Percentiles rank a stretch among this genome's conserved stretches.
These are phyloP conservation scores for Sipha maydis DNA, from an alignment of 2,888 invertebrate species.

Conservation along the genomic window DNA sequence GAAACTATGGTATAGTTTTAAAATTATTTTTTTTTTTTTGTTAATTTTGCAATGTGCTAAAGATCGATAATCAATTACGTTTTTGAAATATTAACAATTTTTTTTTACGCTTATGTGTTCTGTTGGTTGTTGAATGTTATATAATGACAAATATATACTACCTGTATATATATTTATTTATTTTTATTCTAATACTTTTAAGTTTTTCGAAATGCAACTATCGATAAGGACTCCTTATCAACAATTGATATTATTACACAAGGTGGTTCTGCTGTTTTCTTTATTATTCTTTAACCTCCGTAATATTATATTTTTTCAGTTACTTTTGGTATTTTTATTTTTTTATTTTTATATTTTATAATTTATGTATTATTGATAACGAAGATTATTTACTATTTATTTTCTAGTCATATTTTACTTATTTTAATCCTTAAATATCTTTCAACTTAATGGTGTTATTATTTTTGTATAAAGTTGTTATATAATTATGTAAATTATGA, in stretches of 20 bases:
- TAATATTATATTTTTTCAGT: neutral
- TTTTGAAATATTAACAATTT: neutral
- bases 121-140: neutral
- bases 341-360: neutral
- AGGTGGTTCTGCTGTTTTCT: neutral
- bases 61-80: neutral
- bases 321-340: neutral
- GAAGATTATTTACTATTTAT: neutral
- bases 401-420: neutral
- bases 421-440: neutral
- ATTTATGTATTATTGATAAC: conserved; percentile 1
- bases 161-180: too few species aligned
- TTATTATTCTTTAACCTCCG: neutral
- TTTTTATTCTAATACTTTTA: neutral
- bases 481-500: neutral
- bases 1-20: neutral
- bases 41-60: too few species aligned
- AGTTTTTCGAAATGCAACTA: neutral
- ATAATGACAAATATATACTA: neutral
- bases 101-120: neutral
- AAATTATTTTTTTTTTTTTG: neutral
- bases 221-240: neutral
- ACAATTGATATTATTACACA: too few species aligned
- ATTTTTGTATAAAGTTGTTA: neutral
- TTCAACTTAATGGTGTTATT: neutral